These are phyloP conservation scores for Cotesia vestalis DNA, from an alignment of 1,140 invertebrate genomes.

Conservation along the genomic window DNA sequence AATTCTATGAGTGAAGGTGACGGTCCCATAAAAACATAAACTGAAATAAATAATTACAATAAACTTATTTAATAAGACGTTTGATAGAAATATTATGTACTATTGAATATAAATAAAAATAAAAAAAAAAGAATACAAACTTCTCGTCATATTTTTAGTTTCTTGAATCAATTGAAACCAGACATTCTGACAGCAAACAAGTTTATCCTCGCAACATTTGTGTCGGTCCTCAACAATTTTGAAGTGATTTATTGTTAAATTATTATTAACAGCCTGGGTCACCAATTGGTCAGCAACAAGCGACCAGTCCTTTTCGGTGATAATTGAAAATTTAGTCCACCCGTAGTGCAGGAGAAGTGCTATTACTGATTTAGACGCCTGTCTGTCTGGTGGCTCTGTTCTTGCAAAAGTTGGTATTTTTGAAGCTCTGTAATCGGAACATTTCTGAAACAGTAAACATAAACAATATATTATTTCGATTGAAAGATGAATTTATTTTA, in stretches of 20 bases:
- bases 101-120: slow-evolving; percentile 14
- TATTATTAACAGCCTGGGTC: slow-evolving; percentile 75
- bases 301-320: slow-evolving; percentile 84
- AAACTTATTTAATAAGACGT: slow-evolving; percentile 50
- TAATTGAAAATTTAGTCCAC: slow-evolving; percentile 93
- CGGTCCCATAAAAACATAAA: slow-evolving; percentile 92
- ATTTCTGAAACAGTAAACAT: slow-evolving; percentile 79
- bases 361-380: slow-evolving; percentile 94
- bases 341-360: slow-evolving; percentile 87
- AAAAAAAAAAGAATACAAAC: slow-evolving; percentile 68
- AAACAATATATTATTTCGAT: background rate
- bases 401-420: slow-evolving; percentile 90
- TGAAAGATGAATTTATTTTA: background rate
- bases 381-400: slow-evolving; percentile 92
- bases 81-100: background rate
- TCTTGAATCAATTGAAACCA: slow-evolving; percentile 89
- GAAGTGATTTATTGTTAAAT: slow-evolving; percentile 84
- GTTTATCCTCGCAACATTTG: slow-evolving; percentile 78
- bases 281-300: slow-evolving; percentile 80
- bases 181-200: slow-evolving; percentile 78
- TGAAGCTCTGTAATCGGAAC: slow-evolving; percentile 88
- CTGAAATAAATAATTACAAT: slow-evolving; percentile 69
- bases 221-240: slow-evolving; percentile 73
- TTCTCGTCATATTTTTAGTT: slow-evolving; percentile 88
- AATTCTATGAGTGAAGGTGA: slow-evolving; percentile 83